These are phyloP conservation scores for Arctocebus calabarensis DNA, from an alignment of 2,797 vertebrate species.

Conservation along the genomic window DNA sequence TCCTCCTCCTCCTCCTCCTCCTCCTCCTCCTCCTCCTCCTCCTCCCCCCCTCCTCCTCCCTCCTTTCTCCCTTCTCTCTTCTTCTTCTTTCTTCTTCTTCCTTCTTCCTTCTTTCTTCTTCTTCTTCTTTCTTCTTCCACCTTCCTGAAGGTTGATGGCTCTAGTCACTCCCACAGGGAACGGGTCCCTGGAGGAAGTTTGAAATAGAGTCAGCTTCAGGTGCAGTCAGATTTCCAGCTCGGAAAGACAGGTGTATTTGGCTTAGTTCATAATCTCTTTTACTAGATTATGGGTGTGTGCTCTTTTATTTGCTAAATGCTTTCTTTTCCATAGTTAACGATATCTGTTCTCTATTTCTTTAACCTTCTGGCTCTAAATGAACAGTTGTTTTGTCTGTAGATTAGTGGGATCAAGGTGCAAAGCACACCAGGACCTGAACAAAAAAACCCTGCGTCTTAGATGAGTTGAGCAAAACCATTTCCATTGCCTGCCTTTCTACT, in stretches of 20 bases:
- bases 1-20: too few species aligned
- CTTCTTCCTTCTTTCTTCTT: too few species aligned
- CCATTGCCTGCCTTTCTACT: background rate
- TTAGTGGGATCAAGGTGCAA: background rate
- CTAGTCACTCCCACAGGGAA: background rate
- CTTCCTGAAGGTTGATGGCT: background rate
- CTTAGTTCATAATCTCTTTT: slow-evolving; percentile 17
- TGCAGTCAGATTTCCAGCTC: background rate
- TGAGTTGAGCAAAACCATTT: slow-evolving; percentile 16
- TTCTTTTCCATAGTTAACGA: background rate
- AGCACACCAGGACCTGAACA: background rate
- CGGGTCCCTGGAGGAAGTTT: background rate
- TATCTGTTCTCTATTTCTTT: slow-evolving; percentile 39
- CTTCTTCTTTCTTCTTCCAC: too few species aligned
- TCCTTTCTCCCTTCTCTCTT: too few species aligned
- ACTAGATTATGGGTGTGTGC: background rate
- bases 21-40: too few species aligned
- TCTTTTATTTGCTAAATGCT: background rate
- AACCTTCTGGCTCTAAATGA: slow-evolving; percentile 34
- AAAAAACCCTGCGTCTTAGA: background rate
- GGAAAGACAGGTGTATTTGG: background rate
- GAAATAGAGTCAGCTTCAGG: background rate
- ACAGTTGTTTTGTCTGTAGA: background rate
- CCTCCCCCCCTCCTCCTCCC: too few species aligned
- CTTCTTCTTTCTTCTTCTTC: too few species aligned